Conservation (phyloP, 2,888 invertebrate genomes). For the Mesorhabditis spiculigera region DNA sequence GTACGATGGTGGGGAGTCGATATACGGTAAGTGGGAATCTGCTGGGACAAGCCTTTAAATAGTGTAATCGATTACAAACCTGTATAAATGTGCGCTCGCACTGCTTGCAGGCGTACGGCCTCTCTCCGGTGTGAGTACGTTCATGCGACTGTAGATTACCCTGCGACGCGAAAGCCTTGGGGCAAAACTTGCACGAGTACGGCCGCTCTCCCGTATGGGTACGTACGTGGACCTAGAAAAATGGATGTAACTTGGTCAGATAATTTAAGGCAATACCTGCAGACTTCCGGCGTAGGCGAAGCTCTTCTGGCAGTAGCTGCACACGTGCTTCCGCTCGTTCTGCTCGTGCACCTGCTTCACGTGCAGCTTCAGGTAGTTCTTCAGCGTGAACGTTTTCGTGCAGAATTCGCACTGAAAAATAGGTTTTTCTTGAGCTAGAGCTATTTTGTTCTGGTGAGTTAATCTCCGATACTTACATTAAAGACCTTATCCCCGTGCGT, state of each 20-base stretch:
- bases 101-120: constrained; percentile 48
- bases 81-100: constrained; percentile 54
- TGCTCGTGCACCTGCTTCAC: constrained; percentile 57
- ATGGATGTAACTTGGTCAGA: neutral
- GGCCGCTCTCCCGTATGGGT: constrained; percentile 58
- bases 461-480: constrained; percentile 16
- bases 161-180: constrained; percentile 57
- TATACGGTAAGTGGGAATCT: too few species aligned
- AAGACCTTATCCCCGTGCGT: constrained; percentile 57
- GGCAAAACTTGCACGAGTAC: constrained; percentile 51
- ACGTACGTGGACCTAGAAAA: constrained; percentile 51
- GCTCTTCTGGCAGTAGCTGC: constrained; percentile 50
- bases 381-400: constrained; percentile 56
- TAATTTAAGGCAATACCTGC: constrained; percentile 35
- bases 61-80: constrained; percentile 15
- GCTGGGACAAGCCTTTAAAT: too few species aligned
- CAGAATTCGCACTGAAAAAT: constrained; percentile 52
- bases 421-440: neutral
- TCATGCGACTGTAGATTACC: constrained; percentile 58
- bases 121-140: constrained; percentile 55
- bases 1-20: too few species aligned
- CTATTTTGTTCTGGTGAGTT: neutral
- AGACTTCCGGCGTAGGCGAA: constrained; percentile 58
- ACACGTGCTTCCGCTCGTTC: constrained; percentile 52
- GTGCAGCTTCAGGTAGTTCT: constrained; percentile 58